Evolutionary conservation across 2,888 invertebrate genomes (phyloP).

Genomic region (Ormyrus pomaceus): DNA sequence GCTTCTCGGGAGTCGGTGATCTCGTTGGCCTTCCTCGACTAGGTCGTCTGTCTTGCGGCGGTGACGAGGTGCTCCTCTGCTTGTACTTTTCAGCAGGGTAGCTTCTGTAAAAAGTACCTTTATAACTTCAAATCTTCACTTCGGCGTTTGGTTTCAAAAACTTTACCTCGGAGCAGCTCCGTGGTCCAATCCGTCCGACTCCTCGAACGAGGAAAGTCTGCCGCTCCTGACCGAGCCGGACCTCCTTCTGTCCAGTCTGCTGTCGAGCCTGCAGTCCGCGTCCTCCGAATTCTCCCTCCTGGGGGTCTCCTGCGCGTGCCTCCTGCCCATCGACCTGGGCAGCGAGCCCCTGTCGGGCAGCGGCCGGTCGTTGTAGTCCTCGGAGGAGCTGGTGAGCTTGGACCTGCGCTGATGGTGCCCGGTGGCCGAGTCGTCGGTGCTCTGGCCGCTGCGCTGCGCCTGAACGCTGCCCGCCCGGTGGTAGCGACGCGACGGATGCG

Average conservation of each 20-base stretch:
- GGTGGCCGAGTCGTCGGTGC: slow-evolving; percentile 67
- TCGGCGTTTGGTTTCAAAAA: background rate
- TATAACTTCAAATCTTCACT: too few species aligned
- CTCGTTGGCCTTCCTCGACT: background rate
- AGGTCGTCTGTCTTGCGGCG: slow-evolving; percentile 17
- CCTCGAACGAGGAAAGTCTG: slow-evolving; percentile 51
- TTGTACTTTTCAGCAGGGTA: slow-evolving; percentile 27
- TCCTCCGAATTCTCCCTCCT: slow-evolving; percentile 26
- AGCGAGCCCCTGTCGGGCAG: slow-evolving; percentile 23
- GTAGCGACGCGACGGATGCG: slow-evolving; percentile 31
- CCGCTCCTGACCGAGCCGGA: slow-evolving; percentile 30
- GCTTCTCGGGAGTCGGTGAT: slow-evolving; percentile 40
- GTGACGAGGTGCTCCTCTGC: slow-evolving; percentile 34
- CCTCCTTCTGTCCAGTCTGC: slow-evolving; percentile 14
- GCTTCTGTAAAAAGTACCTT: background rate
- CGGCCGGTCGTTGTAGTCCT: slow-evolving; percentile 63
- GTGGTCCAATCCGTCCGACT: slow-evolving; percentile 40
- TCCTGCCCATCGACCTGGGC: slow-evolving; percentile 21
- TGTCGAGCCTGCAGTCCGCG: slow-evolving; percentile 1
- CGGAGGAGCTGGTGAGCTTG: slow-evolving; percentile 70
- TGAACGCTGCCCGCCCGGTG: slow-evolving; percentile 42
- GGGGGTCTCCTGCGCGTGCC: background rate
- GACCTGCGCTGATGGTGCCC: slow-evolving; percentile 56
- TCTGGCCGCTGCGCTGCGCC: slow-evolving; percentile 61
- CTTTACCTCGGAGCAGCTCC: slow-evolving; percentile 16